phyloP scores from a whole-genome alignment of 2,113 vertebrate species.

The Ursus arctos region DNA sequence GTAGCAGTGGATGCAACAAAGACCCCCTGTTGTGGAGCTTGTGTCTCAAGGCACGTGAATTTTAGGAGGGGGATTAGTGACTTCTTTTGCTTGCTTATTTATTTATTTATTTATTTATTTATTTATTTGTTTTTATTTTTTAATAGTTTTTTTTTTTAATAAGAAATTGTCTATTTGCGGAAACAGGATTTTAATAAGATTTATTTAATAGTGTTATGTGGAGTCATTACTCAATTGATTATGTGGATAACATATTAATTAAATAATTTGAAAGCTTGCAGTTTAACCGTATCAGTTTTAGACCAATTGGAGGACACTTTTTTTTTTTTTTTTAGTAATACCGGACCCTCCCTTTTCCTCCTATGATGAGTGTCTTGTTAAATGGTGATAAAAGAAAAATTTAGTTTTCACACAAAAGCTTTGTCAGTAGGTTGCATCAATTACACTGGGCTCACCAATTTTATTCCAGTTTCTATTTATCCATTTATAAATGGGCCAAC shows the following conservation, averaged over 20 bases:
- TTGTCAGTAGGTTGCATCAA: not conserved
- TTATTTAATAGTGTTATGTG: not conserved
- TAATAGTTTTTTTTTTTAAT: not conserved
- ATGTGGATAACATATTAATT: not conserved
- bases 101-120: not conserved
- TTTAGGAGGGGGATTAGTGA: not conserved
- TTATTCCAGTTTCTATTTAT: not conserved
- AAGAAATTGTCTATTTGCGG: not conserved
- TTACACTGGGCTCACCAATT: not conserved
- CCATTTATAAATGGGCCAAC: not conserved
- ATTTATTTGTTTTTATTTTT: not conserved
- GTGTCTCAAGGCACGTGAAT: not conserved
- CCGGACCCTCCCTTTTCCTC: not conserved
- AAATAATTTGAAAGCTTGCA: not conserved
- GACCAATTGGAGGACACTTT: not conserved
- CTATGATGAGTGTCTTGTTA: not conserved
- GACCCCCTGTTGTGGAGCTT: not conserved
- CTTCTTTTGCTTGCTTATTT: not conserved
- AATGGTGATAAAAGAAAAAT: not conserved
- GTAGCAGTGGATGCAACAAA: not conserved
- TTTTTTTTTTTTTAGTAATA: not conserved
- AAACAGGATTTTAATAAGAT: not conserved
- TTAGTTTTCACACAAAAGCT: not conserved
- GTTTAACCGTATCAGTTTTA: not conserved
- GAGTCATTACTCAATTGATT: conserved; percentile 31